Evolutionary conservation across 2,888 invertebrate species (phyloP).

Genomic region (Nineta flava): DNA sequence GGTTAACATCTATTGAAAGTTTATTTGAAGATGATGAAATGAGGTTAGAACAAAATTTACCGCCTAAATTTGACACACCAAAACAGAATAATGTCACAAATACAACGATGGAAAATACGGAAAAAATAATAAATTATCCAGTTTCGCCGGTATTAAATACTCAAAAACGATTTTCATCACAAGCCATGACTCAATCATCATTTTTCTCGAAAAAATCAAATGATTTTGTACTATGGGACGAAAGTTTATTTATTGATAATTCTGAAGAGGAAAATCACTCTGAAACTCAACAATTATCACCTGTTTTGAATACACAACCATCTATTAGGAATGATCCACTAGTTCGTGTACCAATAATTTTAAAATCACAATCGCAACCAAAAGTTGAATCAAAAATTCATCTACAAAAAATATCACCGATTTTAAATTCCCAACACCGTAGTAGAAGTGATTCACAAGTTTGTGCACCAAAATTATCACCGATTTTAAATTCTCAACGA

Average conservation of each 20-base stretch:
- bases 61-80: neutral
- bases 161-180: neutral
- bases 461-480: neutral
- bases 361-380: conserved; percentile 27
- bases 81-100: neutral
- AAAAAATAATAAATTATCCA: neutral
- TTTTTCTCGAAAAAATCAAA: conserved; percentile 24
- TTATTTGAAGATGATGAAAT: conserved; percentile 24
- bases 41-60: conserved; percentile 6
- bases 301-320: neutral
- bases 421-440: neutral
- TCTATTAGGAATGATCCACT: neutral
- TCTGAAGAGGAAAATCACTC: conserved; percentile 17
- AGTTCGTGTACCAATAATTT: conserved; percentile 16
- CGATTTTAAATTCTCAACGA: neutral
- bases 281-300: neutral
- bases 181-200: conserved; percentile 8
- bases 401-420: neutral
- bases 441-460: neutral
- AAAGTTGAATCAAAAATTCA: conserved; percentile 8
- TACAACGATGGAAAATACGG: neutral
- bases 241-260: conserved; percentile 33
- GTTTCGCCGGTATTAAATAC: neutral
- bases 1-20: conserved; percentile 32
- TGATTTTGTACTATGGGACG: conserved; percentile 28